Conservation (phyloP, 2,888 invertebrate genomes). For the Xestia ashworthii region DNA sequence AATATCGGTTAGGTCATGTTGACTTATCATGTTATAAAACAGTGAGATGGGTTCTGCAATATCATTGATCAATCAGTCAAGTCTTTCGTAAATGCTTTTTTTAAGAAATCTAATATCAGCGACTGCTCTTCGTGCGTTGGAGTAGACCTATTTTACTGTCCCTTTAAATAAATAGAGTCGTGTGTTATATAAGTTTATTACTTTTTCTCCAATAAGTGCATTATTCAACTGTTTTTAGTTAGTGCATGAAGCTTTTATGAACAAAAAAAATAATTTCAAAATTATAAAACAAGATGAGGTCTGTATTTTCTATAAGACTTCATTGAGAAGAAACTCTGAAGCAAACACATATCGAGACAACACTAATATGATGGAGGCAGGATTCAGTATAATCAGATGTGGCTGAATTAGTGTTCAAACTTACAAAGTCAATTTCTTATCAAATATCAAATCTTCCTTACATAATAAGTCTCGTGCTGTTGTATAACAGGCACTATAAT, state of each 20-base stretch:
- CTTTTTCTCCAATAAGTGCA: background rate
- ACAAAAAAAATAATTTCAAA: no score
- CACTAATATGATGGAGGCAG: background rate
- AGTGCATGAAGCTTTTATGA: no score
- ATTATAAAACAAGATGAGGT: background rate
- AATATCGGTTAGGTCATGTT: slow-evolving; percentile 50
- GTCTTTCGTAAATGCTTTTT: slow-evolving; percentile 30
- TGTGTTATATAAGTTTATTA: background rate
- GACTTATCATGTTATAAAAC: slow-evolving; percentile 53
- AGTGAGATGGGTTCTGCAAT: slow-evolving; percentile 44
- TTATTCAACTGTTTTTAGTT: no score
- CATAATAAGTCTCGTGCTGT: slow-evolving; percentile 16
- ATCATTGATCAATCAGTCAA: slow-evolving; percentile 40
- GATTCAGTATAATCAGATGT: background rate
- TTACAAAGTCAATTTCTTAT: slow-evolving; percentile 27
- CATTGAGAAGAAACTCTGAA: background rate
- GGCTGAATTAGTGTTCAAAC: slow-evolving; percentile 16
- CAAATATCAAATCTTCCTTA: slow-evolving; percentile 24
- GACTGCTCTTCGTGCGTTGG: slow-evolving; percentile 20
- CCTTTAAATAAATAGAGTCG: slow-evolving; percentile 8
- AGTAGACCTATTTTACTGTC: slow-evolving; percentile 14
- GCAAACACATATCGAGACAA: background rate
- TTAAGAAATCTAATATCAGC: slow-evolving; percentile 43
- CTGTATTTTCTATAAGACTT: background rate
- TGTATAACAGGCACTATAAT: slow-evolving; percentile 26